Conservation (phyloP, 2,113 vertebrate species). For the Sorex fumeus region DNA sequence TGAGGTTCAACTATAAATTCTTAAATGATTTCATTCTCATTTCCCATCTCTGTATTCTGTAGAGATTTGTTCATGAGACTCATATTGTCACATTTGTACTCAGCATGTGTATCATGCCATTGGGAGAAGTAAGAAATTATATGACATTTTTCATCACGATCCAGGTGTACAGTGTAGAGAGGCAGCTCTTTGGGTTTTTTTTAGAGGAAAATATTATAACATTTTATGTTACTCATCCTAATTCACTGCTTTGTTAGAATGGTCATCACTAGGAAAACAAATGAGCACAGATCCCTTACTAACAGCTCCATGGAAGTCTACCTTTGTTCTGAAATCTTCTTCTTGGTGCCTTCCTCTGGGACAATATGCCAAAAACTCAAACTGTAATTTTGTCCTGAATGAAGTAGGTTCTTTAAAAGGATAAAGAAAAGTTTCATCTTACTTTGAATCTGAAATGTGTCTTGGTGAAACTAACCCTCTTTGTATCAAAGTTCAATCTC, state of each 20-base stretch:
- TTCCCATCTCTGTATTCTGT: background rate
- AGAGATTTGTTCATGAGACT: slow-evolving; percentile 43
- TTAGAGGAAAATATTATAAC: background rate
- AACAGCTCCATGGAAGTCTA: background rate
- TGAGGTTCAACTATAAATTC: slow-evolving; percentile 43
- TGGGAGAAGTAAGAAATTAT: slow-evolving; percentile 60
- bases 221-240: slow-evolving; percentile 25
- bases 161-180: background rate
- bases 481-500: background rate
- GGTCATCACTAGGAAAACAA: background rate
- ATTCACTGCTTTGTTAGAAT: slow-evolving; percentile 44
- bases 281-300: background rate
- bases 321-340: slow-evolving; percentile 27
- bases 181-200: slow-evolving; percentile 66
- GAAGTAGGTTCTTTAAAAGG: slow-evolving; percentile 35
- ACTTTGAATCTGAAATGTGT: slow-evolving; percentile 61
- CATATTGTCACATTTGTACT: slow-evolving; percentile 43
- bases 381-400: slow-evolving; percentile 29
- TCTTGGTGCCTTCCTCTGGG: background rate
- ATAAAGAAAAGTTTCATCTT: slow-evolving; percentile 21
- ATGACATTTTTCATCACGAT: slow-evolving; percentile 62
- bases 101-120: slow-evolving; percentile 18
- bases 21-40: slow-evolving; percentile 27
- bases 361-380: background rate
- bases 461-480: slow-evolving; percentile 36